Evolutionary conservation across 2,888 invertebrate genomes (phyloP).

Genomic region (Melieria crassipennis): DNA sequence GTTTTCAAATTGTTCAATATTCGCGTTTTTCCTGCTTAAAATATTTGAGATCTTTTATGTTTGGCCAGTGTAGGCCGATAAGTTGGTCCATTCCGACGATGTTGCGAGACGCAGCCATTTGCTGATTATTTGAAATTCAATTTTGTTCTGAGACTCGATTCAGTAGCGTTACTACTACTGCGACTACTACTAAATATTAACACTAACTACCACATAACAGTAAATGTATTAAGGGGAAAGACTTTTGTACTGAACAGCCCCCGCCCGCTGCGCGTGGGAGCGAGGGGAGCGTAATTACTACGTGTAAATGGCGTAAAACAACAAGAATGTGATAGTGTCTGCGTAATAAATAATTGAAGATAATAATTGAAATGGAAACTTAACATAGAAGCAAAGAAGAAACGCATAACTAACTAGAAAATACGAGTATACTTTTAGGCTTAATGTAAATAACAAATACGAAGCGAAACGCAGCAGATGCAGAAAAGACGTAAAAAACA

Average conservation of each 20-base stretch:
- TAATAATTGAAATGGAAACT: conserved; percentile 54
- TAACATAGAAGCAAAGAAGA: neutral
- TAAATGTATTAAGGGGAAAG: conserved; percentile 5
- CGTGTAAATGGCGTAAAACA: conserved; percentile 29
- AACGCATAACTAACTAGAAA: conserved; percentile 35
- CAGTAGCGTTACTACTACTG: conserved; percentile 5
- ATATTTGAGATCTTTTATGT: no score
- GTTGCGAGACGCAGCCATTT: no score
- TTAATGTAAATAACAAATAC: conserved; percentile 38
- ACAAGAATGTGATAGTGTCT: conserved; percentile 64
- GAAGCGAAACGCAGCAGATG: conserved; percentile 11
- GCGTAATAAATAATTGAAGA: conserved; percentile 53
- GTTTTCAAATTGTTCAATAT: no score
- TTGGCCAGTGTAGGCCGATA: no score
- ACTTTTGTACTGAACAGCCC: conserved; percentile 50
- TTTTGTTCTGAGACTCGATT: neutral
- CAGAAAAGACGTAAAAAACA: conserved; percentile 15
- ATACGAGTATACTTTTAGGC: conserved; percentile 53
- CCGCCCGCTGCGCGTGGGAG: neutral
- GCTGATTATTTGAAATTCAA: neutral
- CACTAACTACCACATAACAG: neutral
- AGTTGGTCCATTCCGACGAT: no score
- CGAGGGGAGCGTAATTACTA: conserved; percentile 18
- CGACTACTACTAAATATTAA: neutral
- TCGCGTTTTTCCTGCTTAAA: no score